Evolutionary conservation across 1,140 invertebrate species (phyloP).

Genomic region (Ruditapes philippinarum): DNA sequence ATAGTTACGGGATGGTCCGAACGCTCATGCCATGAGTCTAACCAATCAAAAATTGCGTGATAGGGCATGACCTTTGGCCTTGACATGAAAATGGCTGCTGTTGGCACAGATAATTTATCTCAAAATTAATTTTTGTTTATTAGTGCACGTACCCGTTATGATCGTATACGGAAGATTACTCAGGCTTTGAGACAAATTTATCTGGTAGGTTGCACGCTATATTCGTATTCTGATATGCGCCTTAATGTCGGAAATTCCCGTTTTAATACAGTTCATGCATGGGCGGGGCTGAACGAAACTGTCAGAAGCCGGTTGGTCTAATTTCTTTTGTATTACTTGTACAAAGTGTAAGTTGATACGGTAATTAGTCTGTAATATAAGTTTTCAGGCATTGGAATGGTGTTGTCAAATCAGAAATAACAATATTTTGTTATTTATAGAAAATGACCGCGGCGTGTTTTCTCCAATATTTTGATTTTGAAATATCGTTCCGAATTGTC

Average conservation of each 20-base stretch:
- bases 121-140: background rate
- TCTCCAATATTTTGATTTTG: too few relatives aligned
- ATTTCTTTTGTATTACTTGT: background rate
- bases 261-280: background rate
- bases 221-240: too few relatives aligned
- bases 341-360: background rate
- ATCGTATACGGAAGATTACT: background rate
- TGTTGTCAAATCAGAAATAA: too few relatives aligned
- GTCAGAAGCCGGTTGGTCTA: background rate
- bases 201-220: background rate
- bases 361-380: background rate
- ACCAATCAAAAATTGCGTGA: conserved; percentile 48
- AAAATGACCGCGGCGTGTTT: too few relatives aligned
- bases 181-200: background rate
- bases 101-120: background rate
- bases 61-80: conserved; percentile 33
- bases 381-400: background rate
- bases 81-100: conserved; percentile 35
- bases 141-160: background rate
- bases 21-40: background rate
- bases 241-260: too few relatives aligned
- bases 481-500: background rate
- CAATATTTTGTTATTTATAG: background rate
- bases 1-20: background rate
- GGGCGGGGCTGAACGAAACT: background rate